Conservation (phyloP, 2,888 invertebrate species). For the Anoplius nigerrimus region DNA sequence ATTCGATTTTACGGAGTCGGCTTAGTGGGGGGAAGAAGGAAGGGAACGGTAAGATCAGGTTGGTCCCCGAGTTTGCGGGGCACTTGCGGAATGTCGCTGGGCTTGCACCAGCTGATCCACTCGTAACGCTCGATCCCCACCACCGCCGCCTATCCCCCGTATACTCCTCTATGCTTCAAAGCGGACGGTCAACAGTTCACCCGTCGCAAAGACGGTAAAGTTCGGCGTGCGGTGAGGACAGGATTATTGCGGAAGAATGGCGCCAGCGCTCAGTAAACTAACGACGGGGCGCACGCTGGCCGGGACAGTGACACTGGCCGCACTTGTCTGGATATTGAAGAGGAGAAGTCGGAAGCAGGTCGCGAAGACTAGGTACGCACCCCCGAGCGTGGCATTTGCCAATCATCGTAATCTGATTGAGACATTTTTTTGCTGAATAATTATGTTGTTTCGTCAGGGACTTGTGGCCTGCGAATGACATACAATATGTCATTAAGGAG, state of each 20-base stretch:
- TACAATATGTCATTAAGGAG: conserved; percentile 88
- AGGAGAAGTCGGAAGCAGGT: conserved; percentile 55
- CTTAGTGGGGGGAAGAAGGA: too few relatives aligned
- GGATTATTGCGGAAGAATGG: conserved; percentile 76
- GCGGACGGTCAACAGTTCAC: background rate
- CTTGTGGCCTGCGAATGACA: conserved; percentile 81
- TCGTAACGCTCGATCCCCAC: background rate
- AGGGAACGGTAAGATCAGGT: too few relatives aligned
- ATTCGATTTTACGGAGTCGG: too few relatives aligned
- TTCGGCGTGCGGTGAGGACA: background rate
- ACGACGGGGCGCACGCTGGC: conserved; percentile 82
- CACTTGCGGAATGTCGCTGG: background rate
- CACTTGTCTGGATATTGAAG: conserved; percentile 66
- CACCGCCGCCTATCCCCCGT: background rate
- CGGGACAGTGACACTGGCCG: conserved; percentile 80
- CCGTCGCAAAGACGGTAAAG: conserved; percentile 3
- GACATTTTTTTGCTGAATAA: background rate
- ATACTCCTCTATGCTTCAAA: background rate
- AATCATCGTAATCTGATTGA: background rate
- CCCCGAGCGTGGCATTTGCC: background rate
- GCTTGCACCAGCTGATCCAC: conserved; percentile 1
- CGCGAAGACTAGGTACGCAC: conserved; percentile 33
- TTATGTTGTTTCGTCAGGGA: conserved; percentile 70
- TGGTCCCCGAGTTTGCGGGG: too few relatives aligned
- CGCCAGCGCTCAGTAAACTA: conserved; percentile 86